Conservation (phyloP, 2,888 invertebrate species). For the Hermodice carunculata region DNA sequence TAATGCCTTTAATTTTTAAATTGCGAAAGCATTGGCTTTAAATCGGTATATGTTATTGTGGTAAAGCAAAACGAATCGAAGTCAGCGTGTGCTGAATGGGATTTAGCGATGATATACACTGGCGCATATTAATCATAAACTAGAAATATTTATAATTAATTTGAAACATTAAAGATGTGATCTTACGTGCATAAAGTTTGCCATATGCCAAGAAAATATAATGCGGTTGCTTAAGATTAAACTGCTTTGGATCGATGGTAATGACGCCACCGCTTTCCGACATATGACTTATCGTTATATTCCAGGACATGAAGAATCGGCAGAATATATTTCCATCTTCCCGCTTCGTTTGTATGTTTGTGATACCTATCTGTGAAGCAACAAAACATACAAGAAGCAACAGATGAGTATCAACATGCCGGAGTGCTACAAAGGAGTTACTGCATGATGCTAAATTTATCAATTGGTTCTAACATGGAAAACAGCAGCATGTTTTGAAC, state of each 20-base stretch:
- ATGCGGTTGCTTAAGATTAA: slow-evolving; percentile 1
- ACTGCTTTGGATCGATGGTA: background rate
- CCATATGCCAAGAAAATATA: slow-evolving; percentile 10
- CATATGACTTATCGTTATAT: background rate
- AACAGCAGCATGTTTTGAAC: background rate
- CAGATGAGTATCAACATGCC: background rate
- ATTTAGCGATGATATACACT: no score
- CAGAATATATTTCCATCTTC: slow-evolving; percentile 9
- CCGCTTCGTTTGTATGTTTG: background rate
- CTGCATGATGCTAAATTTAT: no score
- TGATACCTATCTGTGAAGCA: slow-evolving; percentile 1
- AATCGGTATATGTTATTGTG: no score
- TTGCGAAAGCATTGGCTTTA: no score
- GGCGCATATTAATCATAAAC: no score
- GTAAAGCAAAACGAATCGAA: no score
- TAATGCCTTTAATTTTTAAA: no score
- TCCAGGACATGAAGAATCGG: background rate
- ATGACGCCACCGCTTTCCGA: background rate
- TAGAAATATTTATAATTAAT: no score
- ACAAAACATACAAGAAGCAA: background rate
- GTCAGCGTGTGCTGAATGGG: no score
- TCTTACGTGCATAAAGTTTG: background rate
- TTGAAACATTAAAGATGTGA: no score
- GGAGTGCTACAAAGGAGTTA: background rate
- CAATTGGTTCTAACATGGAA: background rate